Base-by-base conservation (phyloP, 2,888 invertebrate genomes). In the Orthosia cruda region DNA sequence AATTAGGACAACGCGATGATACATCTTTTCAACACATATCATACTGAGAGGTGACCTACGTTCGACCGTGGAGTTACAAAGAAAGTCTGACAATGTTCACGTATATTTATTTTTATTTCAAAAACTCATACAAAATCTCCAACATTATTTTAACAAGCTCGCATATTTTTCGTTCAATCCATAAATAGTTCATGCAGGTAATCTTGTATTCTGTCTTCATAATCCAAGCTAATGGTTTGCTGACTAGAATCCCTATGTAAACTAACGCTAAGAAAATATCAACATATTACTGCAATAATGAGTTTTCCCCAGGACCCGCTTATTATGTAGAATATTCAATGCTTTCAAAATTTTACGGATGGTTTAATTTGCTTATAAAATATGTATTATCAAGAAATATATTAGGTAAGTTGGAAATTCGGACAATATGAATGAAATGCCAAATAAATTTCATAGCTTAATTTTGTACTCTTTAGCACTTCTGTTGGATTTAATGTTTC, bases 261-360 rank as follows among this genome's bases (percentile, higher is more conserved):
- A 76, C 69, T 77, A 72, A 76, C 32, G 63, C 76, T 85, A 57
- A 57, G 66, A 83, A 81, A 86, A 87, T 83, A 81, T 85, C 72
- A 78, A 71, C 66, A 81, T 80, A 74, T 58, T 81, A 83, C 73
- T 78, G 71, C 76, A 81, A 81, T 69, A 76, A 81, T 73, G 71
- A 71, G 68, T 77, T 75, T 73, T 76, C 47, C 58, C 45, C 55
- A 64, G 45, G 45, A 64, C 54, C 55, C 68, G 78, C 71, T 74
- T 74, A 76, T 78, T 71, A 68, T 74, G 40, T 78, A 78, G 74
- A 87, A 83, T 84, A 83, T 84, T 78, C 77, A 84, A 76, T 80
- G 70, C 15, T 63, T 80, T 70, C 64, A 74, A 62, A 49, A 64
- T 74, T 77, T 65, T 59, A 64, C 20, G 47, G 18, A 77, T 40